phyloP scores from a whole-genome alignment of 1,140 invertebrate species.

The Battus philenor region DNA sequence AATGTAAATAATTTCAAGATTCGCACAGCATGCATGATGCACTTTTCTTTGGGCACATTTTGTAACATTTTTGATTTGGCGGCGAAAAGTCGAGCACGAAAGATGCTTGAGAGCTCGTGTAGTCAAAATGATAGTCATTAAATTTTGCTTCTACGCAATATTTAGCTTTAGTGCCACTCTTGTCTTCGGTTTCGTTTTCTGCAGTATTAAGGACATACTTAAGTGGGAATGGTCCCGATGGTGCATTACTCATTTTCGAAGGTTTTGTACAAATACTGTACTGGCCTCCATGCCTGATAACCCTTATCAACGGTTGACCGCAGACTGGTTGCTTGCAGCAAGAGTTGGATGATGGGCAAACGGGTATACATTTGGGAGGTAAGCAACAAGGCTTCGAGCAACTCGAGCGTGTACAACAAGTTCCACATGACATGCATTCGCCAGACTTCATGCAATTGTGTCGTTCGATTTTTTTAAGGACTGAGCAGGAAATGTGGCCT shows the following conservation, averaged over 20 bases:
- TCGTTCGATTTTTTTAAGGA: constrained; percentile 53
- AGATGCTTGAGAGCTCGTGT: constrained; percentile 58
- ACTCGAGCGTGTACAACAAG: constrained; percentile 29
- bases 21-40: constrained; percentile 25
- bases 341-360: constrained; percentile 34
- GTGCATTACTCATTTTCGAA: constrained; percentile 53
- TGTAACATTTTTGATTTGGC: constrained; percentile 46
- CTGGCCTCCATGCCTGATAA: constrained; percentile 54
- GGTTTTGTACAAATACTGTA: constrained; percentile 62
- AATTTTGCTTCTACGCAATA: constrained; percentile 64
- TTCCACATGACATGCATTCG: constrained; percentile 36
- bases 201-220: constrained; percentile 62
- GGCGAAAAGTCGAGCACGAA: constrained; percentile 64
- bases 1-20: not conserved
- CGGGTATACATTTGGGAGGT: constrained; percentile 34
- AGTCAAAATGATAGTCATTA: constrained; percentile 64
- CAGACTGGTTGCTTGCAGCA: constrained; percentile 36
- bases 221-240: constrained; percentile 56
- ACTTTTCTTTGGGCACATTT: constrained; percentile 37
- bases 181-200: constrained; percentile 18
- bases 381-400: constrained; percentile 40
- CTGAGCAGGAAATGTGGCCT: constrained; percentile 61
- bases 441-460: constrained; percentile 49
- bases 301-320: constrained; percentile 44
- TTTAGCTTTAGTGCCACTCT: constrained; percentile 26